Conservation (phyloP, 2,888 invertebrate species). For the Ophion ellenae region DNA sequence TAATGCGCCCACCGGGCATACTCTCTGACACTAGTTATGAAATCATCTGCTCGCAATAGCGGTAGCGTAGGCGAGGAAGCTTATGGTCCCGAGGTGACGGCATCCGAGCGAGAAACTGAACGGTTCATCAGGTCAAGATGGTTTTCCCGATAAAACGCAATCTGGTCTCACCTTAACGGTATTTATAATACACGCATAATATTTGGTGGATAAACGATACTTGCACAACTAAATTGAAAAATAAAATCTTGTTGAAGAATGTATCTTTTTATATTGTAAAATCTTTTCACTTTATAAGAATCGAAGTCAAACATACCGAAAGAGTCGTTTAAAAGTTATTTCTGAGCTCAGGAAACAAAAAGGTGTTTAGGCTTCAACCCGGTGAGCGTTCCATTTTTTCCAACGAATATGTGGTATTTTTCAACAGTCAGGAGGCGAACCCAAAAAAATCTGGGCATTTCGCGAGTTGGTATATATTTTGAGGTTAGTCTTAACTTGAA, state of each 20-base stretch:
- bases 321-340: too few relatives aligned
- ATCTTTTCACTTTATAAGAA: too few relatives aligned
- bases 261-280: not conserved
- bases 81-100: conserved; percentile 9
- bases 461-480: too few relatives aligned
- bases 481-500: too few relatives aligned
- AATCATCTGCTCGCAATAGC: conserved; percentile 29
- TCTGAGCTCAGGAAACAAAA: too few relatives aligned
- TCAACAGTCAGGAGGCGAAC: too few relatives aligned
- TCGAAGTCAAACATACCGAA: too few relatives aligned
- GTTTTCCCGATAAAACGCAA: conserved; percentile 49
- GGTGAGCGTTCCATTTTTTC: too few relatives aligned
- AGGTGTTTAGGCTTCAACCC: too few relatives aligned
- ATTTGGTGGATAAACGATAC: not conserved
- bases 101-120: conserved; percentile 26
- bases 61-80: conserved; percentile 1
- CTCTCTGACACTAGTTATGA: conserved; percentile 28
- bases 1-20: conserved; percentile 33
- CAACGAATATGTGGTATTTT: too few relatives aligned
- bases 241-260: not conserved
- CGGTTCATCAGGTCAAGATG: conserved; percentile 26
- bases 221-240: not conserved
- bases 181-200: conserved; percentile 10
- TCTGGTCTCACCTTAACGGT: conserved; percentile 21
- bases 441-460: too few relatives aligned